These are phyloP conservation scores for Drosophila lacteicornis DNA, from an alignment of 1,140 invertebrate species.

Conservation along the genomic window DNA sequence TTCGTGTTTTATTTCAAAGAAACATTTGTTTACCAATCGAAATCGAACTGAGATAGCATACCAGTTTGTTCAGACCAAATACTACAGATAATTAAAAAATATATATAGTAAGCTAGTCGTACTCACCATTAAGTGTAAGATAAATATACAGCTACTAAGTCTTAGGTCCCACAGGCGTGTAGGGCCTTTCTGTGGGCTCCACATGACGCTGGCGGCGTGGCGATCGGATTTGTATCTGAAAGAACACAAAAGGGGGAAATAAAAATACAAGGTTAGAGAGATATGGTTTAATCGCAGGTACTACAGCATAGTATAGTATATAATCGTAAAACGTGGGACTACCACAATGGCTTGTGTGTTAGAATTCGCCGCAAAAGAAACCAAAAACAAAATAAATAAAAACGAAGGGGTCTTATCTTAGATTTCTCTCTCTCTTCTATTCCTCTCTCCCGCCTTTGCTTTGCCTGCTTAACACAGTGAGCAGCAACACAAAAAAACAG, in stretches of 20 bases:
- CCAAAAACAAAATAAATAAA: not conserved
- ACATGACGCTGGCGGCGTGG: slow-evolving; percentile 76
- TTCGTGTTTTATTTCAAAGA: too few relatives aligned
- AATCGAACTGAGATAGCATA: not conserved
- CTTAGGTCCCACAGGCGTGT: slow-evolving; percentile 85
- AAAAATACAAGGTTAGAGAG: not conserved
- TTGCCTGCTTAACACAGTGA: not conserved
- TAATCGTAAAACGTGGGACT: slow-evolving; percentile 14
- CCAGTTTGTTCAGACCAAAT: too few relatives aligned
- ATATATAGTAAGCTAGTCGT: not conserved
- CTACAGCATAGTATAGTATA: not conserved
- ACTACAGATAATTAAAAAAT: not conserved
- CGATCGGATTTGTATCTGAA: slow-evolving; percentile 61
- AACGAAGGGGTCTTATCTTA: slow-evolving; percentile 2
- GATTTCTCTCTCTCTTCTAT: slow-evolving; percentile 1
- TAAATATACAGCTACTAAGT: slow-evolving; percentile 84
- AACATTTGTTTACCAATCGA: not conserved
- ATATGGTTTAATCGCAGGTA: not conserved
- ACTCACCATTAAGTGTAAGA: slow-evolving; percentile 84
- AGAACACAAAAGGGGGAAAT: not conserved
- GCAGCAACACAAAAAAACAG: not conserved
- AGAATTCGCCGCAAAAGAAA: not conserved
- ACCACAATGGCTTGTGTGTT: slow-evolving; percentile 21
- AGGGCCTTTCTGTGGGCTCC: slow-evolving; percentile 85
- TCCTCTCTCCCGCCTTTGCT: not conserved